Evolutionary conservation across 2,113 vertebrate species (phyloP).

Genomic region (Corynorhinus townsendii): DNA sequence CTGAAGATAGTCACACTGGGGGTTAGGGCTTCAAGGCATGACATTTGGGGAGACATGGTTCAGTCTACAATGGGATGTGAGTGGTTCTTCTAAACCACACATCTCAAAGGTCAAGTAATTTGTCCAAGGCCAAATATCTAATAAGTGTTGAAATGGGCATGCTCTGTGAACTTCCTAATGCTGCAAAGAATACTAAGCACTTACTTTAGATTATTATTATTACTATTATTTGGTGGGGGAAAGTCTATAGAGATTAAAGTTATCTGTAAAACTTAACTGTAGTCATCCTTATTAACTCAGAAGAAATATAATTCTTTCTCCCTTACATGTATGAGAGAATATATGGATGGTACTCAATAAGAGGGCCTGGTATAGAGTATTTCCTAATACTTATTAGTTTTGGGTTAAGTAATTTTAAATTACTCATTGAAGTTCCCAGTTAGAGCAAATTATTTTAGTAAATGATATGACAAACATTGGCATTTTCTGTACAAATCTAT

Average conservation of each 20-base stretch:
- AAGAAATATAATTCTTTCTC: neutral
- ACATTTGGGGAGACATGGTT: neutral
- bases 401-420: neutral
- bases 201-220: neutral
- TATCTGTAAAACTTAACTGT: neutral
- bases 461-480: neutral
- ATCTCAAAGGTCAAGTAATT: neutral
- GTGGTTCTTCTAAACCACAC: neutral
- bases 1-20: neutral
- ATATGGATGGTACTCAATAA: neutral
- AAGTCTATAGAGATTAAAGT: neutral
- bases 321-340: neutral
- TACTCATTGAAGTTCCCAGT: neutral
- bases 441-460: neutral
- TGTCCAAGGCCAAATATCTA: neutral
- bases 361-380: neutral
- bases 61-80: neutral
- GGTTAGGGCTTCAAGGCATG: neutral
- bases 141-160: neutral
- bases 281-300: neutral
- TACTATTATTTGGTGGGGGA: neutral
- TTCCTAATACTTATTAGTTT: neutral
- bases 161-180: neutral
- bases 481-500: neutral
- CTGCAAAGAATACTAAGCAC: neutral